Evolutionary conservation across 2,888 invertebrate species (phyloP).

Genomic region (Limenitis camilla): DNA sequence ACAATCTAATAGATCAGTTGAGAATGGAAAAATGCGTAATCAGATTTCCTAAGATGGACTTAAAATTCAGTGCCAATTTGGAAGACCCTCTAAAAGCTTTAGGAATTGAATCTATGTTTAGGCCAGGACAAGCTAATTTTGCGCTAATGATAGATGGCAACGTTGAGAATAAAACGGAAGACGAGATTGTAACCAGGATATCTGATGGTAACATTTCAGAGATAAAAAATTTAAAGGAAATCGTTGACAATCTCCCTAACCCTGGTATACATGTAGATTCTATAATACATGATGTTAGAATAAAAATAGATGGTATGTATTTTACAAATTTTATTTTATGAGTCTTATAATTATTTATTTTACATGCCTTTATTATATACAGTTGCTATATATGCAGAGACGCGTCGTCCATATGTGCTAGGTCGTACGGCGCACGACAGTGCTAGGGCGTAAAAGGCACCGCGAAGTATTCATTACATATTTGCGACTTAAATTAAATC

Average conservation of each 20-base stretch:
- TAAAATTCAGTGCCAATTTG: conserved; percentile 75
- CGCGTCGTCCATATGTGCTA: too few species aligned
- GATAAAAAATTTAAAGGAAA: conserved; percentile 30
- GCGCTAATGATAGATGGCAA: conserved; percentile 72
- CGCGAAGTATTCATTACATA: too few species aligned
- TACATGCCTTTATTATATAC: too few species aligned
- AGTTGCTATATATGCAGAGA: too few species aligned
- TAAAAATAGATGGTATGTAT: conserved; percentile 71
- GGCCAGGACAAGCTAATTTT: conserved; percentile 76
- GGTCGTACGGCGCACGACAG: too few species aligned
- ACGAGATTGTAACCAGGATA: conserved; percentile 39
- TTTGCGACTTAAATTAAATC: too few species aligned
- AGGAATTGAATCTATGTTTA: conserved; percentile 78
- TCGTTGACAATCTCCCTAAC: conserved; percentile 57
- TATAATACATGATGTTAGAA: conserved; percentile 78
- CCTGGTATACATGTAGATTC: conserved; percentile 78
- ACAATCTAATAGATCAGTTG: conserved; percentile 63
- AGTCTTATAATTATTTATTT: background rate
- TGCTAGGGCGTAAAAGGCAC: too few species aligned
- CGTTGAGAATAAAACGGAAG: conserved; percentile 35
- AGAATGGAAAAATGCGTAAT: conserved; percentile 67
- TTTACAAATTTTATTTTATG: background rate
- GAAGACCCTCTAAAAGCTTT: conserved; percentile 70
- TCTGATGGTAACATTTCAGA: conserved; percentile 29
- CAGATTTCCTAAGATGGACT: conserved; percentile 82